These are phyloP conservation scores for Psylliodes chrysocephalus DNA, from an alignment of 2,888 invertebrate genomes.

Conservation along the genomic window DNA sequence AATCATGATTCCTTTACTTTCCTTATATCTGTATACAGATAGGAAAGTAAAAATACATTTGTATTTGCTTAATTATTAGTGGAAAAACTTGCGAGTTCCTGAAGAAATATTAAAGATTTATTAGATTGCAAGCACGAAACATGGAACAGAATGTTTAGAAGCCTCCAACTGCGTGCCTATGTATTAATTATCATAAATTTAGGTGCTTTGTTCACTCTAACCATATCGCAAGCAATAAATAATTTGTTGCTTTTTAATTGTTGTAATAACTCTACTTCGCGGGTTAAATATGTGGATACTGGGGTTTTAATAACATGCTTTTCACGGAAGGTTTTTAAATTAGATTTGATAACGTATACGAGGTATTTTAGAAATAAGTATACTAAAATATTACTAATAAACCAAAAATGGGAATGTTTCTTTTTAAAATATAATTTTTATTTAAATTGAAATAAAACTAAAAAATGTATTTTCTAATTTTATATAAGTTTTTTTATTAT, in stretches of 20 bases:
- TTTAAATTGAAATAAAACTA: too few relatives aligned
- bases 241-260: conserved; percentile 21
- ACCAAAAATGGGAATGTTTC: too few relatives aligned
- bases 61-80: too few relatives aligned
- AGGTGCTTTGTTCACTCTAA: conserved; percentile 11
- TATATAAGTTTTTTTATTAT: too few relatives aligned
- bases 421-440: too few relatives aligned
- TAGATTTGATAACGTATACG: too few relatives aligned
- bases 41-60: too few relatives aligned
- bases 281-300: background rate
- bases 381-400: too few relatives aligned
- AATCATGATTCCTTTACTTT: too few relatives aligned
- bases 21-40: too few relatives aligned
- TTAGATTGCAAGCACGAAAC: conserved; percentile 26
- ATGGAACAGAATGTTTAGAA: conserved; percentile 27
- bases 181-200: conserved; percentile 29
- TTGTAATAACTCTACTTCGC: conserved; percentile 12
- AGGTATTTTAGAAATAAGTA: too few relatives aligned
- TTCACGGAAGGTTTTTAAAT: background rate
- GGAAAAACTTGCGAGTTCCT: background rate
- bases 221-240: conserved; percentile 24
- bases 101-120: conserved; percentile 29
- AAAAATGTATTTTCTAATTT: too few relatives aligned
- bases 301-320: background rate
- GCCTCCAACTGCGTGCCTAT: conserved; percentile 23